Conservation (phyloP, 30 jellyfish, hydroid and myxozoan species). For the Pelagia noctiluca region DNA sequence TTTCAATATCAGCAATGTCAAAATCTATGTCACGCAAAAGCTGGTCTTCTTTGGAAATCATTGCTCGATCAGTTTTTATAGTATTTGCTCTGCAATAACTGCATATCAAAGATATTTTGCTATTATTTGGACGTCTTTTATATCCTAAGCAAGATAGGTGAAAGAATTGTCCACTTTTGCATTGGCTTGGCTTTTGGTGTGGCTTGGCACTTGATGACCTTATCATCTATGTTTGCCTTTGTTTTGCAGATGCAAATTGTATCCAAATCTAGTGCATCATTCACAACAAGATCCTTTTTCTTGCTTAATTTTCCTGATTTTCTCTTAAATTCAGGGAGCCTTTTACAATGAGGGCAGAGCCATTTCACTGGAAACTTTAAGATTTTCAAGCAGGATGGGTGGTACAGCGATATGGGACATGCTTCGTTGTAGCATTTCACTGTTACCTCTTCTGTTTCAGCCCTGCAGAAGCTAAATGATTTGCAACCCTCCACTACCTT, state of each 20-base stretch:
- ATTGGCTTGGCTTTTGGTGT: too few relatives aligned
- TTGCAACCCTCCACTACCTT: conserved; percentile 16
- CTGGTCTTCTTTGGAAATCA: conserved; percentile 26
- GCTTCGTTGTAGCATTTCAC: conserved; percentile 11
- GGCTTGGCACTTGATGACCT: conserved; percentile 55
- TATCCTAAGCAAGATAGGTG: conserved; percentile 69
- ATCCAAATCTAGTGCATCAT: too few relatives aligned
- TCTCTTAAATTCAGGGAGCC: neutral
- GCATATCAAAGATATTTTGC: conserved; percentile 58
- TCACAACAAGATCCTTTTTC: too few relatives aligned
- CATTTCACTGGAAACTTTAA: conserved; percentile 4
- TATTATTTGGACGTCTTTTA: conserved; percentile 62
- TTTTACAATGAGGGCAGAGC: conserved; percentile 28
- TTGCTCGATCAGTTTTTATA: conserved; percentile 34
- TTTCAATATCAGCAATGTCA: conserved; percentile 28
- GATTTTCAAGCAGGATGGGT: conserved; percentile 43
- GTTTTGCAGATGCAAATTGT: conserved; percentile 62
- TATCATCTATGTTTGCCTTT: conserved; percentile 49
- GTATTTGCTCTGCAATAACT: conserved; percentile 38
- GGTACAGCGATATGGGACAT: conserved; percentile 36
- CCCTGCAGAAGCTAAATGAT: conserved; percentile 16
- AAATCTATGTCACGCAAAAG: conserved; percentile 8
- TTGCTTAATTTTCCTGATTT: neutral
- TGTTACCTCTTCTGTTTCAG: conserved; percentile 19
- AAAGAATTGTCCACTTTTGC: conserved; percentile 60